Conservation (phyloP, 1,140 invertebrate genomes). For the Drosophila chauvacae region DNA sequence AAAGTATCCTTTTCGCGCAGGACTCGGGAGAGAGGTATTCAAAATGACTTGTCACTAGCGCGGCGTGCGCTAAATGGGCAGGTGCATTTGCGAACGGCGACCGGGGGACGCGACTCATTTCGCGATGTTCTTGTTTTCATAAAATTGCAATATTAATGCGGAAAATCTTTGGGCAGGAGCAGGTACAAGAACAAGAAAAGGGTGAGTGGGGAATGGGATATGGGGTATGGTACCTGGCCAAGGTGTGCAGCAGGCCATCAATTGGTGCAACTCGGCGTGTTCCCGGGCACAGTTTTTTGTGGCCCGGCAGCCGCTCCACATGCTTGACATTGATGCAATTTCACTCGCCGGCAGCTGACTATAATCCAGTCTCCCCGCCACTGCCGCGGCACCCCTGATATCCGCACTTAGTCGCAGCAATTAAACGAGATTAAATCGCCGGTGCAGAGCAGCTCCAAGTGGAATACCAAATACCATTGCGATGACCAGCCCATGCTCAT, state of each 20-base stretch:
- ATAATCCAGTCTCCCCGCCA: slow-evolving; percentile 26
- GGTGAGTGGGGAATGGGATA: neutral
- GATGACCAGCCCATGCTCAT: slow-evolving; percentile 13
- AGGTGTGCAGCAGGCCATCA: slow-evolving; percentile 61
- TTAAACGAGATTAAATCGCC: slow-evolving; percentile 80
- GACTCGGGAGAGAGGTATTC: slow-evolving; percentile 19
- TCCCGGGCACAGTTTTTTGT: slow-evolving; percentile 9
- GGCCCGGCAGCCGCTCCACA: slow-evolving; percentile 21
- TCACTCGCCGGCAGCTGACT: slow-evolving; percentile 56
- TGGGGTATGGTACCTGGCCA: slow-evolving; percentile 1
- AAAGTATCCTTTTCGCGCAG: slow-evolving; percentile 15
- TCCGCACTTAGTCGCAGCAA: slow-evolving; percentile 65
- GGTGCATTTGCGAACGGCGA: slow-evolving; percentile 48
- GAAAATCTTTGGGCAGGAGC: slow-evolving; percentile 69
- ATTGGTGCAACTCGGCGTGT: slow-evolving; percentile 42
- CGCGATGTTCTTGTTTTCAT: slow-evolving; percentile 52
- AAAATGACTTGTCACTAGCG: slow-evolving; percentile 41
- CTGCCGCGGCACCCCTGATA: slow-evolving; percentile 5
- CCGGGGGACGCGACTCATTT: slow-evolving; percentile 23
- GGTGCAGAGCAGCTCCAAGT: slow-evolving; percentile 72
- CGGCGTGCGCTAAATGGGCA: slow-evolving; percentile 56
- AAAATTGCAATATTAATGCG: slow-evolving; percentile 64
- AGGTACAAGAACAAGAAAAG: neutral
- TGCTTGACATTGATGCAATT: slow-evolving; percentile 62
- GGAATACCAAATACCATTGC: slow-evolving; percentile 60